These are phyloP conservation scores for Elmis aenea DNA, from an alignment of 2,888 invertebrate genomes.

Conservation along the genomic window DNA sequence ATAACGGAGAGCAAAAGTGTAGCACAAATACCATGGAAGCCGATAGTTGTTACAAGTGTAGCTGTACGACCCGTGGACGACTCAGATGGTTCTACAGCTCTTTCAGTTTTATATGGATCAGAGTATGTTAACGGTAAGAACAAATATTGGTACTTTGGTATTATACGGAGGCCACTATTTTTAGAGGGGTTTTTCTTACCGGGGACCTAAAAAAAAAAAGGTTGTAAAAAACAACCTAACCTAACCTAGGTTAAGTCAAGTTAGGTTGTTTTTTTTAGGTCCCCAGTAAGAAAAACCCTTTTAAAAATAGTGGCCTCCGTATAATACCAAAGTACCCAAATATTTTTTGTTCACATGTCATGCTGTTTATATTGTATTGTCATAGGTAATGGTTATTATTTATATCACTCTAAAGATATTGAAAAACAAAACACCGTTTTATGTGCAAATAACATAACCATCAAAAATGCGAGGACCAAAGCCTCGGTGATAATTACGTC, in stretches of 20 bases:
- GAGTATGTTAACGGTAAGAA: conserved; percentile 61
- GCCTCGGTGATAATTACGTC: not conserved
- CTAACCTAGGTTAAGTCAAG: no score
- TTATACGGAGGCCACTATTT: no score
- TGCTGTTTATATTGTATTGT: no score
- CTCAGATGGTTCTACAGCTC: conserved; percentile 55
- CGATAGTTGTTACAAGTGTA: conserved; percentile 57
- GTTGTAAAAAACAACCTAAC: no score
- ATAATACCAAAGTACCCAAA: no score
- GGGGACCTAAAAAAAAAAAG: no score
- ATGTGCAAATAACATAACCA: conserved; percentile 21
- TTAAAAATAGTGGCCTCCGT: no score
- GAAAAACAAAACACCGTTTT: conserved; percentile 39
- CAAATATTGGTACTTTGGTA: not conserved
- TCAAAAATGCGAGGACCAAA: conserved; percentile 4
- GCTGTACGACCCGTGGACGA: conserved; percentile 36
- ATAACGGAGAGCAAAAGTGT: conserved; percentile 39
- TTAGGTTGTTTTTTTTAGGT: no score
- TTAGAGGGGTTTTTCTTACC: no score
- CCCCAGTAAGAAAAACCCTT: no score
- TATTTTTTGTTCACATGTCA: no score
- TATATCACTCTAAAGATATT: conserved; percentile 52
- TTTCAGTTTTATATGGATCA: conserved; percentile 69
- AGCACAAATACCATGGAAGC: conserved; percentile 67
- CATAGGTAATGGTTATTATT: conserved; percentile 76